Base-by-base conservation (phyloP, 2,113 vertebrate species). In the Megaceryle torquata region DNA sequence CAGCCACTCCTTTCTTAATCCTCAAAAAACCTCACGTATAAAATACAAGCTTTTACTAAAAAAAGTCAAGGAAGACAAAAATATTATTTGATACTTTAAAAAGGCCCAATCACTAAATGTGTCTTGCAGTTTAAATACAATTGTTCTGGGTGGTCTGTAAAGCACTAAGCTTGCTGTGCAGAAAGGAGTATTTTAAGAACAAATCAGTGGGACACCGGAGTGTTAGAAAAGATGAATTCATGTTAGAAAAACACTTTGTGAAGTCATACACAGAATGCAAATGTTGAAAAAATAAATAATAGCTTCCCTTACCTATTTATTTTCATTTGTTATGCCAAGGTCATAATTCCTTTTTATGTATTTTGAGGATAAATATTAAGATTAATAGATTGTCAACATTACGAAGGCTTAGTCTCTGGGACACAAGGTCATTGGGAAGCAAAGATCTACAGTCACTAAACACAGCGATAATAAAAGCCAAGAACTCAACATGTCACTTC, bases 311-410 rank as follows among this genome's bases (percentile, higher is more conserved):
- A 79, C 78, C 87, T 95, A 88, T 83, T 96, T 96, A 95, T 96
- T 96, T 96, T 96, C 41, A 68, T 81, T 90, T 94, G 68, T 93
- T 74, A 88, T 50, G 64, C 93, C 91, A 96, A 91, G 61, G 68
- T 59, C 79, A 44, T 96, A 88, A 93, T 83, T 96, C 82, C 75
- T 93, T 87, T 92, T 95, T 67, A 95, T 95, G 67, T 91, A 95
- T 95, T 97, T 95, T 96, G 93, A 96, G 75, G 91, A 94, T 91
- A 96, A 96, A 97, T 93, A 96, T 92, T 93, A 92, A 90, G 86
- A 91, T 86, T 93, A 91, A 95, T 91, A 95, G 69, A 95, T 71
- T 6, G 2, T 72, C 89, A 92, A 89, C 86, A 95, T 91, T 48
- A 84, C 0, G 1, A 92, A 95, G 56, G 48, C 74, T 95, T 85